Base-by-base conservation (phyloP, 2,888 invertebrate genomes). In the Eugnorisma glareosa region DNA sequence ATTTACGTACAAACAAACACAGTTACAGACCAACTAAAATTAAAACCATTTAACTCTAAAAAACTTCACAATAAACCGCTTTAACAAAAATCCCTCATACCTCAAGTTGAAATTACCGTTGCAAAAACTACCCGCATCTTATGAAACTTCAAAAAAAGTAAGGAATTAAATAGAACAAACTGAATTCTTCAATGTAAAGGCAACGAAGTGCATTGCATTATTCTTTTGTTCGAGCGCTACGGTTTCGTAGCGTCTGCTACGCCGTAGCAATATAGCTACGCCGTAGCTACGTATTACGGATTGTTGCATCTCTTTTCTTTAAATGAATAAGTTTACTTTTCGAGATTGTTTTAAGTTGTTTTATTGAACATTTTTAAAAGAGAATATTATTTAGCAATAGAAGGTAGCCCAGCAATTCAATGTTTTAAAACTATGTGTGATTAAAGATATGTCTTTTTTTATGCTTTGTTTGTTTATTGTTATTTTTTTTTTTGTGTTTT, bases 121-220 rank as follows among this genome's bases (percentile, higher is more conserved):
- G 83, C 57, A 48, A 77, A 85, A 86, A 73, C 37, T 74, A 69
- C 37, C 63, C 81, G 73, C 73, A 75, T 77, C 76, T 75, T 75
- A 84, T 63, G 35, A 77, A 80, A 87, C 74, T 80, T 67, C 21
- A 57, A 84, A 84, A 84, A 76, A 84, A 59, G 61, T 71, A 71
- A 63, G 28, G 40, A 87, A 84, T 81, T 69, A n/a, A 78, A 85
- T 78, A 72, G 75, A 77, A 75, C 37, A 79, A 76, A 86, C 87
- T 85, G 64, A 82, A 85, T 82, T 77, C 77, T 85, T 77, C 78
- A 82, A 82, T 73, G 78, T 76, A 71, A 81, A 81, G 67, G 75
- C 87, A 81, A 75, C 77, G 78, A 85, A 86, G 75, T 79, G 75
- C 79, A 85, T 87, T 77, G 79, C 77, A 84, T 88, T 86, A 88